Evolutionary conservation across 1,140 invertebrate species (phyloP).

Genomic region (Tetramorium simillimum): DNA sequence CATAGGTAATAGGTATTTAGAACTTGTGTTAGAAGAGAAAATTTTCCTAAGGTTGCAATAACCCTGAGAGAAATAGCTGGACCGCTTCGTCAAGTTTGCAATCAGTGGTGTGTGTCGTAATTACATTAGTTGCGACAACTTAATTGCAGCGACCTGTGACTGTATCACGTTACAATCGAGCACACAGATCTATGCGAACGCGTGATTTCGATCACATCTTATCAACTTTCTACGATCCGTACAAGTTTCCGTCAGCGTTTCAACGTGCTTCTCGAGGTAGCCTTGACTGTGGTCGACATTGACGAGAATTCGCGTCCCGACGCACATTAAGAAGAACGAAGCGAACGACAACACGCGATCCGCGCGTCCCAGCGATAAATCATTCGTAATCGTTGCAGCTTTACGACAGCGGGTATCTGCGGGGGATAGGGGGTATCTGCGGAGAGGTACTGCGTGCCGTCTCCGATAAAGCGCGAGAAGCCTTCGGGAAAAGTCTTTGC

Average conservation of each 20-base stretch:
- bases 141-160: background rate
- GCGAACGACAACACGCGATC: slow-evolving; percentile 72
- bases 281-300: slow-evolving; percentile 55
- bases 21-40: background rate
- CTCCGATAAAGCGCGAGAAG: slow-evolving; percentile 53
- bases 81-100: background rate
- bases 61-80: background rate
- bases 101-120: slow-evolving; percentile 8
- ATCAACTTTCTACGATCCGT: slow-evolving; percentile 30
- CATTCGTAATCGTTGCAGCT: slow-evolving; percentile 74
- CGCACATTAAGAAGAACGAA: slow-evolving; percentile 48
- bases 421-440: background rate
- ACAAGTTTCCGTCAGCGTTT: slow-evolving; percentile 32
- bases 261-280: background rate
- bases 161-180: slow-evolving; percentile 8
- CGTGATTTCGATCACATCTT: slow-evolving; percentile 31
- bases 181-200: slow-evolving; percentile 1
- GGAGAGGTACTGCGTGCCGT: slow-evolving; percentile 48
- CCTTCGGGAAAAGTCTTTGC: slow-evolving; percentile 53
- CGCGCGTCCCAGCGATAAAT: slow-evolving; percentile 70
- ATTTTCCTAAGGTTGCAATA: background rate
- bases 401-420: slow-evolving; percentile 45
- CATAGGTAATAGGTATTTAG: background rate
- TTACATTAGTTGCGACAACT: slow-evolving; percentile 45
- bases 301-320: background rate